Evolutionary conservation across 2,797 vertebrate species (phyloP).

Genomic region (Hozukius guyotensis): DNA sequence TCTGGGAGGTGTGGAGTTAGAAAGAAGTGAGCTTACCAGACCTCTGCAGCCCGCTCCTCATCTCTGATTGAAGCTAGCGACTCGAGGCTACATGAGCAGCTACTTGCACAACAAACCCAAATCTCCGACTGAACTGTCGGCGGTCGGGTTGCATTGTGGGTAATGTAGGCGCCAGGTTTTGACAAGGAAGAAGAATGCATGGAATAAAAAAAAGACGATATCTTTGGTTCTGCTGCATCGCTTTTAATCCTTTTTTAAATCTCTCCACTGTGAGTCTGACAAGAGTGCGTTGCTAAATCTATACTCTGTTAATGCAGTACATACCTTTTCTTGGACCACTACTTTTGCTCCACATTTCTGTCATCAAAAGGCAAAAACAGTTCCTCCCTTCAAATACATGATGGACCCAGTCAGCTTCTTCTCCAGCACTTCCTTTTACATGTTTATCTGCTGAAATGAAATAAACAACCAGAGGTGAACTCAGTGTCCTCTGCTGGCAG

Average conservation of each 20-base stretch:
- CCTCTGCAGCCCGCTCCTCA: background rate
- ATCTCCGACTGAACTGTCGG: background rate
- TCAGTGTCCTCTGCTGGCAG: background rate
- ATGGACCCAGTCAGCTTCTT: background rate
- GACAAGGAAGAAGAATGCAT: background rate
- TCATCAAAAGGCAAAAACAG: background rate
- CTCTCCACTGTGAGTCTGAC: background rate
- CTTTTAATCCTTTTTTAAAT: background rate
- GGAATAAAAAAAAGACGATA: background rate
- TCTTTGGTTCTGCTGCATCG: background rate
- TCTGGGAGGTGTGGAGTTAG: background rate
- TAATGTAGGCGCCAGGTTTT: background rate
- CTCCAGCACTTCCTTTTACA: background rate
- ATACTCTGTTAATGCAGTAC: background rate
- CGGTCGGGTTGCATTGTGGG: background rate
- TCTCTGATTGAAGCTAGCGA: rapidly evolving
- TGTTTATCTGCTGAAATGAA: background rate
- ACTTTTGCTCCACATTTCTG: background rate
- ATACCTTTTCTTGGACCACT: background rate
- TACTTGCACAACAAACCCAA: background rate
- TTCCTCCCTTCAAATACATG: background rate
- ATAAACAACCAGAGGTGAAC: background rate
- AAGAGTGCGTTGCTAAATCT: background rate
- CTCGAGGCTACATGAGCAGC: background rate
- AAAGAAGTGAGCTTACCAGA: background rate